Evolutionary conservation across 1,140 invertebrate species (phyloP), one percentile per base, ranked within the genome.

Genomic region (Thaumatotibia leucotreta): DNA sequence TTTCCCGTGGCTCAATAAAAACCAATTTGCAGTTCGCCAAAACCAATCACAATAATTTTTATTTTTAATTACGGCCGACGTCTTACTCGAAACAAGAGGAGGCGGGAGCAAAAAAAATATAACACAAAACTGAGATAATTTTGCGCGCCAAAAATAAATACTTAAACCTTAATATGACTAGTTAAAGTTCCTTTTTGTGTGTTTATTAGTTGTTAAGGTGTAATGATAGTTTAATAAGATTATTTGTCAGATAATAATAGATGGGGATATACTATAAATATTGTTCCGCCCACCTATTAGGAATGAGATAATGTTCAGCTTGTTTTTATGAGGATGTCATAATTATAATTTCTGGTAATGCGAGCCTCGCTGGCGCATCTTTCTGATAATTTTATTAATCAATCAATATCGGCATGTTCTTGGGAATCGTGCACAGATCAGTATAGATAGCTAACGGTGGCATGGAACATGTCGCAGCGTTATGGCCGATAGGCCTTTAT

Each of bases 21-120:
- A 27, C 76, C 82, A 84, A 86, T 88, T 85, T 77, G 77, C 84
- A 86, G 86, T 88, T 85, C 83, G 85, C 85, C 84, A 85, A 85
- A 85, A 84, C 74, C 83, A 85, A 88, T 88, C 82, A 81, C 79
- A 86, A 86, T 88, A 86, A 85, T 80, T 88, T 87, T 86, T 81
- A 82, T 77, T 82, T 86, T 86, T 86, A 88, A 83, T 84, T 83
- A 84, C 61, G 71, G 63, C 63, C 62, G 50, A 67, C 73, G 76
- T 77, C 76, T 35, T 63, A 33, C 61, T 52, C 64, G 54, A 76
- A 62, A 75, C 63, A 54, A 64, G 67, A 70, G 71, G 68, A 72
- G 52, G 52, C 70, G 68, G 52, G 54, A 73, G 69, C 66, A 72
- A 74, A 71, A 72, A 73, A 67, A 73, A 71, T 67, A 64, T 61